Evolutionary conservation across 2,113 vertebrate species (phyloP).

Genomic region (Eurypyga helias): DNA sequence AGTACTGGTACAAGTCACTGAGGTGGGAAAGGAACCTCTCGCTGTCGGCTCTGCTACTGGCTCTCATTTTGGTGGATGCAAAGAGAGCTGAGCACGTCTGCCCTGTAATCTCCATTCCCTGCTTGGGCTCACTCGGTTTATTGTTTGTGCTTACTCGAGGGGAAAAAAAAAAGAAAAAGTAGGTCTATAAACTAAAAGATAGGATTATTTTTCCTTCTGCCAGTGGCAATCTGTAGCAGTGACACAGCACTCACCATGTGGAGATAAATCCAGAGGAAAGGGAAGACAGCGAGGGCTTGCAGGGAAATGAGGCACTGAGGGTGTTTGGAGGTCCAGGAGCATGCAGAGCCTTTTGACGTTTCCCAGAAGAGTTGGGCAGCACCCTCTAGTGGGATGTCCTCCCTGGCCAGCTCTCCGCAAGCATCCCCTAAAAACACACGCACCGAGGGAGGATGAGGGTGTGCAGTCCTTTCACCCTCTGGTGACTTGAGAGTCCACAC

Average conservation of each 20-base stretch:
- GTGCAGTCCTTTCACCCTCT: background rate
- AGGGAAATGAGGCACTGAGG: background rate
- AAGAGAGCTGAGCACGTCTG: background rate
- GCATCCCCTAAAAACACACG: background rate
- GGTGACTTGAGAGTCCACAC: background rate
- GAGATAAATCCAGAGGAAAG: background rate
- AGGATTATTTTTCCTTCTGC: background rate
- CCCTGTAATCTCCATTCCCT: background rate
- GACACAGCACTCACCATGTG: background rate
- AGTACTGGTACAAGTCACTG: background rate
- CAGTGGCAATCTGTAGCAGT: background rate
- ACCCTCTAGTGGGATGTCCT: slow-evolving; percentile 21
- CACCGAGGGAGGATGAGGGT: rapidly evolving
- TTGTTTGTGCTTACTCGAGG: background rate
- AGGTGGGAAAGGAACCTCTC: no score
- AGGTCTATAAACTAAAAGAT: background rate
- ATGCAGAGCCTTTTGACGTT: background rate
- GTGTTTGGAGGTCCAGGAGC: background rate
- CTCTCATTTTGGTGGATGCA: background rate
- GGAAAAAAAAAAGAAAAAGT: background rate
- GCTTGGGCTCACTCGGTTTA: rapidly evolving
- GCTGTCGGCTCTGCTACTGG: rapidly evolving
- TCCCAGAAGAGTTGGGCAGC: background rate
- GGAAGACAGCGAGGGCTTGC: background rate
- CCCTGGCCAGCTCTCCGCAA: background rate